phyloP scores from a whole-genome alignment of 1,140 invertebrate genomes.

The Polypedilum pembai region DNA sequence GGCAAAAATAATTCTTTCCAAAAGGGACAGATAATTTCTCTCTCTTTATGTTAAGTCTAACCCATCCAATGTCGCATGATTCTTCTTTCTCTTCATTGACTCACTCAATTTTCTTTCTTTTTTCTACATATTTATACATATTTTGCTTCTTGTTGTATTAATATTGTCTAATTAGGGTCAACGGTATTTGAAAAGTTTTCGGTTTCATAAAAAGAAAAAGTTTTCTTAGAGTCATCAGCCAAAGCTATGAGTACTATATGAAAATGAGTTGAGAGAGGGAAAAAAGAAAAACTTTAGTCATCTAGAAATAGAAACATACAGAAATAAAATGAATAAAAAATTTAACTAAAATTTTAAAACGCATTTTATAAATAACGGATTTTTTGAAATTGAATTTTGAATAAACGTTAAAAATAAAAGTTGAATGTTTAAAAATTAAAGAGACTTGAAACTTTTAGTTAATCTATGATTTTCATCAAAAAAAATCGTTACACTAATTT shows the following conservation, averaged over 20 bases:
- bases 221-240: background rate
- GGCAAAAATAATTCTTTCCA: background rate
- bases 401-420: no score
- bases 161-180: slow-evolving; percentile 12
- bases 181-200: slow-evolving; percentile 13
- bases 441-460: no score
- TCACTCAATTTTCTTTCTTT: background rate
- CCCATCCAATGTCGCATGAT: background rate
- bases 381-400: no score
- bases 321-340: background rate
- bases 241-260: background rate
- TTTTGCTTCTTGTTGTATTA: slow-evolving; percentile 13
- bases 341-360: no score
- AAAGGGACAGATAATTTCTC: background rate
- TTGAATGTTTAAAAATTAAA: no score
- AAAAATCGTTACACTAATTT: no score
- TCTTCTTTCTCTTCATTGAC: background rate
- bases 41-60: background rate
- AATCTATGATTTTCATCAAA: no score
- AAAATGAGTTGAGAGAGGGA: slow-evolving; percentile 1
- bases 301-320: slow-evolving; percentile 13
- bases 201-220: background rate
- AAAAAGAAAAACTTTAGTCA: slow-evolving; percentile 5
- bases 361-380: no score
- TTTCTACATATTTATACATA: background rate